Evolutionary conservation across 2,888 invertebrate genomes (phyloP).

Genomic region (Conus canariensis): DNA sequence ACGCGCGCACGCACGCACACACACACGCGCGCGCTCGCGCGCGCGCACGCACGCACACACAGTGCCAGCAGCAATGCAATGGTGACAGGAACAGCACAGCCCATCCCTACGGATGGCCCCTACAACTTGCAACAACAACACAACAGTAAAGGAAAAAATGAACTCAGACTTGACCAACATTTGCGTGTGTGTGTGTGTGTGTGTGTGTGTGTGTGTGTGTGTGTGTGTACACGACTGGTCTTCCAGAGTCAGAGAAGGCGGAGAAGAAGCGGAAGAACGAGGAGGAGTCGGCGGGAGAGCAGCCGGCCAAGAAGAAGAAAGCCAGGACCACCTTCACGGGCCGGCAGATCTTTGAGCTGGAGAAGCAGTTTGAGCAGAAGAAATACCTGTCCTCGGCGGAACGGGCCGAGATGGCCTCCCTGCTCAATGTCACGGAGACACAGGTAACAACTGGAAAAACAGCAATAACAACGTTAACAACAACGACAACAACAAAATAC

Average conservation of each 20-base stretch:
- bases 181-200: not conserved
- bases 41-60: not conserved
- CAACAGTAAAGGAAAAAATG: not conserved
- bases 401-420: slow-evolving; percentile 94
- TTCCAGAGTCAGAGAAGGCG: not conserved
- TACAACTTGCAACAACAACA: not conserved
- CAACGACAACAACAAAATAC: too few species aligned
- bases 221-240: not conserved
- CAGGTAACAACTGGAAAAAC: slow-evolving; percentile 85
- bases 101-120: too few species aligned
- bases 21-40: not conserved
- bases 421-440: slow-evolving; percentile 96
- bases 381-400: slow-evolving; percentile 97
- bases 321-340: slow-evolving; percentile 97
- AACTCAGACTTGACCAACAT: too few species aligned
- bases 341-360: slow-evolving; percentile 96
- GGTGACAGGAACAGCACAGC: too few species aligned
- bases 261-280: slow-evolving; percentile 54
- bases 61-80: too few species aligned
- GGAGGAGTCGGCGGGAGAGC: slow-evolving; percentile 49
- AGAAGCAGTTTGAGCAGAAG: slow-evolving; percentile 96
- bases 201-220: slow-evolving; percentile 23
- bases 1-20: not conserved
- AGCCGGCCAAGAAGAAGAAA: slow-evolving; percentile 82
- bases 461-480: too few species aligned